Evolutionary conservation across 1,140 invertebrate genomes (phyloP), one percentile per base, ranked within the genome.

Genomic region (Lepidurus apus): DNA sequence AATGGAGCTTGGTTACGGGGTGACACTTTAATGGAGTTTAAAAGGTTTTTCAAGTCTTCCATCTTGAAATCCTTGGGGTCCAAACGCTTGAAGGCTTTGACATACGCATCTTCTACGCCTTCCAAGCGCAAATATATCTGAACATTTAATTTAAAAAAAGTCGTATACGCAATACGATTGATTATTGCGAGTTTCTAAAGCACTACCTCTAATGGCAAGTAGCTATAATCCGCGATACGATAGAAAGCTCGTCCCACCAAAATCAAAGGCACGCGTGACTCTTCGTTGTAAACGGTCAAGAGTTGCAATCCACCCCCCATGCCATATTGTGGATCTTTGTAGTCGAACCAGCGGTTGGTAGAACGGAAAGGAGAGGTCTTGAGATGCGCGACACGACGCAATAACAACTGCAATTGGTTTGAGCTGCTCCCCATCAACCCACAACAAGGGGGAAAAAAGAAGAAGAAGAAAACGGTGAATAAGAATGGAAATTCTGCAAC

Each of bases 61-160:
- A 80, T 76, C 43, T 80, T 80, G 79, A 80, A 80, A 43, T 77
- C 79, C 73, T 80, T 80, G 44, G 79, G 76, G 43, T 80, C 79
- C 45, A 80, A 43, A 34, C 43, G 73, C 13, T 74, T 73, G 79
- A 80, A 80, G 43, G 77, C 43, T 44, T 76, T 76, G 6, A 80
- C 77, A 24, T 73, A 80, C 8, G 79, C 74, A 45, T 80, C 79
- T 44, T 80, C 79, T 42, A 80, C 76, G 43, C 79, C 79, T 77
- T 45, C 45, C 17, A 78, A 24, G 17, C 34, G 17, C n/a, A 78
- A 26, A 11, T 42, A 26, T 17, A 78, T 42, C 76, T 77, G 13
- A 10, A 43, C 2, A 34, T 34, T 34, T 34, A 24, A n/a, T 26
- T 1, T 26, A 26, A 75, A 75, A 11, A 43, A 11, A 7, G 17